These are phyloP conservation scores for Gavialis gangeticus DNA, from an alignment of 2,113 vertebrate species.

Conservation along the genomic window DNA sequence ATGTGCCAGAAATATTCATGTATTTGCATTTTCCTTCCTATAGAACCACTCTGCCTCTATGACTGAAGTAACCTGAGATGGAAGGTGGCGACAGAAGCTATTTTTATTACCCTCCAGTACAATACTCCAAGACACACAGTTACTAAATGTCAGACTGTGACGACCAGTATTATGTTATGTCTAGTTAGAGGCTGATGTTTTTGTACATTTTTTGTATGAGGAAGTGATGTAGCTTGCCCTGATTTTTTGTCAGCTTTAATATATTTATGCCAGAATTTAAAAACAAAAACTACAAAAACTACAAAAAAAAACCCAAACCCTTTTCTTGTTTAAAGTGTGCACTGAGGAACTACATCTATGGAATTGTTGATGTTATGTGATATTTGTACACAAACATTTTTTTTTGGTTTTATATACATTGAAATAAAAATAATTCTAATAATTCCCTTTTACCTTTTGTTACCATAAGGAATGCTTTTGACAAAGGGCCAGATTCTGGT, in stretches of 20 bases:
- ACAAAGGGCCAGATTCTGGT: slow-evolving; percentile 29
- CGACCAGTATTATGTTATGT: slow-evolving; percentile 92
- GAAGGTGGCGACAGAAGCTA: slow-evolving; percentile 81
- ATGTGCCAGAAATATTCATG: neutral
- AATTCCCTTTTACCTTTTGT: slow-evolving; percentile 78
- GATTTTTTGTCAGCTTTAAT: slow-evolving; percentile 88
- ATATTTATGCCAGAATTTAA: slow-evolving; percentile 90
- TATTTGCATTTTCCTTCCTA: slow-evolving; percentile 60
- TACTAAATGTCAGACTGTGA: slow-evolving; percentile 87
- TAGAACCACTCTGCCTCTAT: slow-evolving; percentile 98
- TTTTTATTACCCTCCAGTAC: slow-evolving; percentile 88
- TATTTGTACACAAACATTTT: slow-evolving; percentile 92
- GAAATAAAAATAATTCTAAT: slow-evolving; percentile 57
- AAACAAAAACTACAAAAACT: slow-evolving; percentile 64
- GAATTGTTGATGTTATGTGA: slow-evolving; percentile 91
- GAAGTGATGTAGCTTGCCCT: slow-evolving; percentile 94
- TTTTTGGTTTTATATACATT: slow-evolving; percentile 83
- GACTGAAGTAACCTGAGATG: slow-evolving; percentile 98
- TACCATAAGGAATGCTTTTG: slow-evolving; percentile 71
- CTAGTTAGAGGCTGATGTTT: slow-evolving; percentile 95
- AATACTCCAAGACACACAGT: slow-evolving; percentile 93
- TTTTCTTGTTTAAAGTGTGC: slow-evolving; percentile 88
- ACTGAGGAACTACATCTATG: slow-evolving; percentile 86
- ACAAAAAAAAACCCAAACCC: slow-evolving; percentile 15
- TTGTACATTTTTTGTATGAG: slow-evolving; percentile 99